Evolutionary conservation across 1,140 invertebrate species (phyloP).

Genomic region (Polypedilum pembai): DNA sequence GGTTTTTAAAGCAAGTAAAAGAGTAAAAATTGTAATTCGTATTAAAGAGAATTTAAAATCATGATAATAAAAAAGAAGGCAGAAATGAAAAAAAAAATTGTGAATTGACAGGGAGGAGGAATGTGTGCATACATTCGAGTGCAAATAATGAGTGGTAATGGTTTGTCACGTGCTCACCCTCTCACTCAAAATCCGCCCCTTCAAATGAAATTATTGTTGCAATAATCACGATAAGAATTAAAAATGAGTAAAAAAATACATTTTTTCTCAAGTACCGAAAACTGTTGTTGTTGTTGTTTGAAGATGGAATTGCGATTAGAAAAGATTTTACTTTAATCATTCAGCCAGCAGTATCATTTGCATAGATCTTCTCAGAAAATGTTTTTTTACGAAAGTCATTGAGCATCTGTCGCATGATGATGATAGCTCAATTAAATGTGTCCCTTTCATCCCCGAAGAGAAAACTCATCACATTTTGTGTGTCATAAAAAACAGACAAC

Average conservation of each 20-base stretch:
- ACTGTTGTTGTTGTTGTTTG: not conserved
- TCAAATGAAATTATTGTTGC: not conserved
- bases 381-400: constrained; percentile 8
- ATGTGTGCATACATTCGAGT: not conserved
- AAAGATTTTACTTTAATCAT: not conserved
- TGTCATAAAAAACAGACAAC: constrained; percentile 24
- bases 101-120: not conserved
- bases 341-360: not conserved
- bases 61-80: not conserved
- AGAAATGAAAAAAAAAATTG: not conserved
- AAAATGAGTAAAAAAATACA: constrained; percentile 17
- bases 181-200: not conserved
- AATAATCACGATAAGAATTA: not conserved
- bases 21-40: too few species aligned
- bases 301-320: not conserved
- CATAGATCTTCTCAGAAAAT: not conserved
- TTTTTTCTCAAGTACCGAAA: not conserved
- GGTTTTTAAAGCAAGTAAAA: too few species aligned
- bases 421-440: constrained; percentile 26
- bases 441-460: not conserved
- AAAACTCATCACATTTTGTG: not conserved
- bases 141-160: constrained; percentile 14
- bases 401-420: constrained; percentile 22
- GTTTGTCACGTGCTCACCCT: constrained; percentile 21
- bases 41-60: too few species aligned